Percentiles rank a stretch among this genome's conserved stretches.
phyloP scores from a whole-genome alignment of 2,113 vertebrate species.

The Argyrosomus japonicus region DNA sequence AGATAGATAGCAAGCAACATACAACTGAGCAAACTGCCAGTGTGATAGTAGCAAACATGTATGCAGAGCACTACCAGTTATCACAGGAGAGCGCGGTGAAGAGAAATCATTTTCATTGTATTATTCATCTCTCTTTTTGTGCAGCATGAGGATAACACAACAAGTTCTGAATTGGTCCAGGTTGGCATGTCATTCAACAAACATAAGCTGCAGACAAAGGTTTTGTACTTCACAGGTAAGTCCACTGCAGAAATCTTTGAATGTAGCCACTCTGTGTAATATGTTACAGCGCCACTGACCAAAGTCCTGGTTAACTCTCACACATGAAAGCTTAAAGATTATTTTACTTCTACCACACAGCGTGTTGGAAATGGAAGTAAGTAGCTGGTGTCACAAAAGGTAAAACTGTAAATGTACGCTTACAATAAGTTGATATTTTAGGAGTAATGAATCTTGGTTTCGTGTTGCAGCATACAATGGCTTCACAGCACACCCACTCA shows the following conservation, averaged over 20 bases:
- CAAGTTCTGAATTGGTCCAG: constrained; percentile 35
- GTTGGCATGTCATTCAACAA: constrained; percentile 28
- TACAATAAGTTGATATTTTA: background rate
- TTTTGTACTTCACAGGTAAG: constrained; percentile 76
- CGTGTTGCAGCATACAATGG: constrained; percentile 82
- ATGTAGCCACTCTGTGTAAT: fast-evolving
- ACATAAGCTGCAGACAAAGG: constrained; percentile 32
- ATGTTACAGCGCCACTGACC: background rate
- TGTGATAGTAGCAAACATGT: background rate
- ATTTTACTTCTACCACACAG: background rate
- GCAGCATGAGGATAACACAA: constrained; percentile 73
- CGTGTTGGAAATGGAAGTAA: background rate
- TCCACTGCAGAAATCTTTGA: background rate
- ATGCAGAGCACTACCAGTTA: background rate
- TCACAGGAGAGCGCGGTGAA: background rate
- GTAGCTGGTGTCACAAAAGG: background rate
- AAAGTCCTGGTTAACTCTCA: background rate
- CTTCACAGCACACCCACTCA: constrained; percentile 88
- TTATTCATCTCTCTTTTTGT: background rate
- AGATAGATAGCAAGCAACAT: background rate
- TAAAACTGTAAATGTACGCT: background rate
- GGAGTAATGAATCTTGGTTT: constrained; percentile 10
- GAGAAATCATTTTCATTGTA: background rate
- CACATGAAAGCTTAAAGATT: background rate
- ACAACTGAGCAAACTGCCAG: background rate